Conservation (phyloP, 2,888 invertebrate species). For the Cerastoderma edule region DNA sequence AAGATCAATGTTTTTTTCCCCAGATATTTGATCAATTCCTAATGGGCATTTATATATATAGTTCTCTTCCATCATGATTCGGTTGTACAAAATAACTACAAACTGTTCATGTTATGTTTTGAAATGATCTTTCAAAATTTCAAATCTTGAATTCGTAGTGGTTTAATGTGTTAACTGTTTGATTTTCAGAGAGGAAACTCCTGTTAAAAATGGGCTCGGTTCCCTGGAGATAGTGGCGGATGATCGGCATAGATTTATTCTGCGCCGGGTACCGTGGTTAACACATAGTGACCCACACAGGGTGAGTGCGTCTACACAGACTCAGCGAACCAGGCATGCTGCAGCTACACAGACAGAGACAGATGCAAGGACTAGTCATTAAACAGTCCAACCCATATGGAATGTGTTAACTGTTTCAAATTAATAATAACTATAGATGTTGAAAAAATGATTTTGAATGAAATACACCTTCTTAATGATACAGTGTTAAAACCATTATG, state of each 20-base stretch:
- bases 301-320: slow-evolving; percentile 74
- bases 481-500: no score
- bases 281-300: slow-evolving; percentile 35
- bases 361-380: background rate
- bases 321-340: slow-evolving; percentile 66
- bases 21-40: no score
- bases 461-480: no score
- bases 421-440: no score
- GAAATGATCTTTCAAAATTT: background rate
- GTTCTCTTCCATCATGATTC: no score
- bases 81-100: no score
- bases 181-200: slow-evolving; percentile 31
- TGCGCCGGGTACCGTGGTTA: slow-evolving; percentile 50
- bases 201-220: slow-evolving; percentile 6
- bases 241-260: slow-evolving; percentile 49
- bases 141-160: background rate
- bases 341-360: slow-evolving; percentile 75
- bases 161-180: background rate
- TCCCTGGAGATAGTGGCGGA: slow-evolving; percentile 5
- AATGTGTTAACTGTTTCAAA: no score
- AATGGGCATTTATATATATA: no score
- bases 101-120: no score
- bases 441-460: no score
- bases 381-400: no score
- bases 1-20: no score